Evolutionary conservation across 2,888 invertebrate genomes (phyloP).

Genomic region (Timema podura): DNA sequence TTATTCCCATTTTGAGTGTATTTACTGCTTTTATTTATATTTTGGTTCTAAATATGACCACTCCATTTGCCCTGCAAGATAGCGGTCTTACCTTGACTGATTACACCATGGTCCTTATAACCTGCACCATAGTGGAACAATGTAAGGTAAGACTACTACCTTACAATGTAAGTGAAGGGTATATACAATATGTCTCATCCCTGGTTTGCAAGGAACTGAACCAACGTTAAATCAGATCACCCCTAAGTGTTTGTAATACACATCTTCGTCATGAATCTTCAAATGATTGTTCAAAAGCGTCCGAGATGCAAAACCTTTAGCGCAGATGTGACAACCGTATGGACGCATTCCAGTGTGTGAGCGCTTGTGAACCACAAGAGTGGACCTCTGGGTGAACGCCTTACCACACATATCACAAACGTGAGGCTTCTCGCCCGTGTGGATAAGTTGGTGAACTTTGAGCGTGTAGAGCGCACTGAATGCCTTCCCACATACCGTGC

Average conservation of each 20-base stretch:
- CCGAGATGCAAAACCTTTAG: conserved; percentile 38
- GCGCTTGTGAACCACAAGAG: conserved; percentile 30
- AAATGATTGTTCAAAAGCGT: conserved; percentile 40
- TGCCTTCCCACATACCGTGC: conserved; percentile 26
- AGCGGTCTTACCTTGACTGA: too few species aligned
- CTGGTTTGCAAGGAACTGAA: too few species aligned
- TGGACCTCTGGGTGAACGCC: conserved; percentile 41
- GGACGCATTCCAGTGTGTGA: conserved; percentile 25
- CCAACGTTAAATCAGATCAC: too few species aligned
- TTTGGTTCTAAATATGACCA: too few species aligned
- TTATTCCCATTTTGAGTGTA: too few species aligned
- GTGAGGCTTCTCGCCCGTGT: conserved; percentile 34
- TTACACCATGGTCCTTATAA: too few species aligned
- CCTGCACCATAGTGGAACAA: too few species aligned
- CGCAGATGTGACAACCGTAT: conserved; percentile 25
- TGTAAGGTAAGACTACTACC: too few species aligned
- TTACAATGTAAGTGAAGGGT: too few species aligned
- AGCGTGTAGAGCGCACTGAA: conserved; percentile 34
- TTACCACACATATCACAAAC: conserved; percentile 40
- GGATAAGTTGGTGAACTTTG: conserved; percentile 37
- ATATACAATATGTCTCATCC: too few species aligned
- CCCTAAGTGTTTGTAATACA: conserved; percentile 5
- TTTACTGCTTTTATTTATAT: too few species aligned
- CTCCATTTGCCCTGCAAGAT: too few species aligned
- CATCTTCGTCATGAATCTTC: conserved; percentile 23